phyloP scores from a whole-genome alignment of 2,113 vertebrate species.

The Stercorarius parasiticus region DNA sequence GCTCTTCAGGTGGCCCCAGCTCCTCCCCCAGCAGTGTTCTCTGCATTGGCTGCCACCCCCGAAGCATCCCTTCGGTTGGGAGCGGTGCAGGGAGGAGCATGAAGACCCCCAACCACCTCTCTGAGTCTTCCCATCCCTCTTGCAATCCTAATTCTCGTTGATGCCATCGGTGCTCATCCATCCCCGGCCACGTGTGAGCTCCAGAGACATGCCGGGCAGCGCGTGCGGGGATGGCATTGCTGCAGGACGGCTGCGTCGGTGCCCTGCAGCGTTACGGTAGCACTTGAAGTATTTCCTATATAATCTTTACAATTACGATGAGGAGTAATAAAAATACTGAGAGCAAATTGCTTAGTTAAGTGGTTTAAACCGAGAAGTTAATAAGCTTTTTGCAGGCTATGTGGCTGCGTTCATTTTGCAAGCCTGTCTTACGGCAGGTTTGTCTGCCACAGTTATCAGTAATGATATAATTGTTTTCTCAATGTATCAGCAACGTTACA shows the following conservation, averaged over 20 bases:
- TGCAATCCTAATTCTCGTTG: rapidly evolving
- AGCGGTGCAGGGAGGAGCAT: neutral
- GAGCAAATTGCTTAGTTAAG: neutral
- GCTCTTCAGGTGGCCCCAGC: neutral
- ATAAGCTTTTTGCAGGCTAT: neutral
- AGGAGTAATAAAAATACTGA: neutral
- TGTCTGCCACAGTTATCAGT: neutral
- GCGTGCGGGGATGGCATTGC: rapidly evolving
- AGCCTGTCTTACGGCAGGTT: neutral
- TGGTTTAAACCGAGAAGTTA: neutral
- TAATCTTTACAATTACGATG: neutral
- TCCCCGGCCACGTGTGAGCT: rapidly evolving
- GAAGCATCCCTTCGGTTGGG: neutral
- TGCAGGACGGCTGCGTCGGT: rapidly evolving
- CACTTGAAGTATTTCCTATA: rapidly evolving
- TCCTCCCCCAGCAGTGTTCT: neutral
- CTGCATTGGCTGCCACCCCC: neutral
- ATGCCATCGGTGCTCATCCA: rapidly evolving
- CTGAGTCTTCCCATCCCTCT: neutral
- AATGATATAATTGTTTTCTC: neutral
- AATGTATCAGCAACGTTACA: neutral
- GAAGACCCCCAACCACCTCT: rapidly evolving
- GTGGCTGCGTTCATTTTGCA: neutral
- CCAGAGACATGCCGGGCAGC: neutral
- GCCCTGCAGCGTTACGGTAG: rapidly evolving